A percentile compares a stretch with the other conserved stretches of the same genome.
Conservation (phyloP, 2,113 vertebrate genomes). For the Illadopsis cleaveri region DNA sequence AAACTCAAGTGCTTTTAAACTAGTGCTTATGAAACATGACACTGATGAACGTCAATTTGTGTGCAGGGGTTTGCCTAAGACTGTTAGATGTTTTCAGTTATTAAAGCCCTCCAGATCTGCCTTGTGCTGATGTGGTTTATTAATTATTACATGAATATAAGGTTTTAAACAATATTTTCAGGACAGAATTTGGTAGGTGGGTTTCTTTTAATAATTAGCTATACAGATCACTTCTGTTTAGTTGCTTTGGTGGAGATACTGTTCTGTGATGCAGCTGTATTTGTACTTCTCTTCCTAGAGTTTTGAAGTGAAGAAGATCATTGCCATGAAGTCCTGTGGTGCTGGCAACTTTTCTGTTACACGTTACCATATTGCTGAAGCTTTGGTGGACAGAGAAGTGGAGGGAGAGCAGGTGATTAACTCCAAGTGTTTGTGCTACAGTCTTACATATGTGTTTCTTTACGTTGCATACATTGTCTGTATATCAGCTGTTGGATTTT, state of each 20-base stretch:
- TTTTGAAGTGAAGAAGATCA: slow-evolving; percentile 69
- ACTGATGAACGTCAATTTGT: not conserved
- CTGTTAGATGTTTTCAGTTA: not conserved
- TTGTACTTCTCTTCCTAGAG: slow-evolving; percentile 62
- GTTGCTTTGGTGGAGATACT: not conserved
- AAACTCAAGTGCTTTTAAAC: not conserved
- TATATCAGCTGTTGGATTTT: not conserved
- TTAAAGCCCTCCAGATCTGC: not conserved
- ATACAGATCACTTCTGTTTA: not conserved
- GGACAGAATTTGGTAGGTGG: not conserved
- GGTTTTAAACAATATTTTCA: not conserved
- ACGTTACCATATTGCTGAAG: slow-evolving; percentile 79
- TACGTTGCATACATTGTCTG: not conserved
- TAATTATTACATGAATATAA: not conserved
- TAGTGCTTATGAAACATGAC: not conserved
- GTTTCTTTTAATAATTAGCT: not conserved
- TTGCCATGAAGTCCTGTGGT: slow-evolving; percentile 65
- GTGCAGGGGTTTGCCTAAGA: not conserved
- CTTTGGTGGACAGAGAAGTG: slow-evolving; percentile 79
- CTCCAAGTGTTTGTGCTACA: not conserved
- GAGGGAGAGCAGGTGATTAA: slow-evolving; percentile 76
- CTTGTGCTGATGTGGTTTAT: not conserved
- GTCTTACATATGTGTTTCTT: not conserved
- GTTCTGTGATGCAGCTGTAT: not conserved
- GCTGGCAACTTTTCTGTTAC: slow-evolving; percentile 80